phyloP scores from a whole-genome alignment of 2,888 invertebrate species.

The Oxystoma pomonae region DNA sequence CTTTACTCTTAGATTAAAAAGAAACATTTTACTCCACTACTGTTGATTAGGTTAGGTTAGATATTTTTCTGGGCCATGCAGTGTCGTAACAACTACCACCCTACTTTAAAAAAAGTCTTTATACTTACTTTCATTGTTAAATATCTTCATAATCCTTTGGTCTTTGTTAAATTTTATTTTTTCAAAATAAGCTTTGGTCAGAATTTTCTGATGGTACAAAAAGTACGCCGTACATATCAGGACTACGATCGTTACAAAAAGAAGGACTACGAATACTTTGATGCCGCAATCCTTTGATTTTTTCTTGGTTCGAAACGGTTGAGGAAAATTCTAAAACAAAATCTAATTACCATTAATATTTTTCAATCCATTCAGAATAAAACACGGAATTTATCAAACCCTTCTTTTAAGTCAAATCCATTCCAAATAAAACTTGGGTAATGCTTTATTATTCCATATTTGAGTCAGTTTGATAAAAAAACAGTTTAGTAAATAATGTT shows the following conservation, averaged over 20 bases:
- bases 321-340: conserved; percentile 64
- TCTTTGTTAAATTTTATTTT: conserved; percentile 79
- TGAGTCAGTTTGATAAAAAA: too few species aligned
- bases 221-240: conserved; percentile 81
- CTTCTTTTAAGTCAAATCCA: too few species aligned
- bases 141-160: conserved; percentile 68
- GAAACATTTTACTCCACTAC: too few species aligned
- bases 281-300: conserved; percentile 73
- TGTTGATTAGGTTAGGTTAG: too few species aligned
- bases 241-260: conserved; percentile 77
- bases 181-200: conserved; percentile 78
- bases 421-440: too few species aligned
- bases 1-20: too few species aligned
- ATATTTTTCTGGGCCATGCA: too few species aligned
- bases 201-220: conserved; percentile 76
- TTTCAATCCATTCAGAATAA: background rate
- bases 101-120: background rate
- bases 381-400: background rate
- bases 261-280: conserved; percentile 72
- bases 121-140: conserved; percentile 53
- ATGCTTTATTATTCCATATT: too few species aligned
- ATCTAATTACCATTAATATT: conserved; percentile 4
- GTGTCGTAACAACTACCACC: too few species aligned
- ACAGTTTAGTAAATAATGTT: too few species aligned
- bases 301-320: conserved; percentile 61